phyloP scores from a whole-genome alignment of 2,113 vertebrate species.

The Bubo blakistoni region DNA sequence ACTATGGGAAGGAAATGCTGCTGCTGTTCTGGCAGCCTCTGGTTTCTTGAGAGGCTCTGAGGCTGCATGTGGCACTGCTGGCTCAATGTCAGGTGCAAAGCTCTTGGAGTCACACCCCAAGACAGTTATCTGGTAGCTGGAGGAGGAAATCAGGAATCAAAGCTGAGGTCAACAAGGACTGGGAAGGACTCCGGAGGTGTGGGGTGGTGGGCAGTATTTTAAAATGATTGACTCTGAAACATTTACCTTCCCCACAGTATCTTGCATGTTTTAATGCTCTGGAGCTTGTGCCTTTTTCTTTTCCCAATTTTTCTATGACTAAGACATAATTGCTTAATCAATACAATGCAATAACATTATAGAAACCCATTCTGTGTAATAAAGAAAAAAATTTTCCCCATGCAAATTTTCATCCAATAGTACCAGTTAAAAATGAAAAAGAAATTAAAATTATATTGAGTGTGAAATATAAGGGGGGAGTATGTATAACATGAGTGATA shows the following conservation, averaged over 20 bases:
- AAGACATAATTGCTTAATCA: neutral
- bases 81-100: neutral
- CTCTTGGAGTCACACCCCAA: rapidly evolving
- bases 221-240: neutral
- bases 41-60: rapidly evolving
- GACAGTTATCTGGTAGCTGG: neutral
- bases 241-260: neutral
- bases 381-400: neutral
- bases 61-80: neutral
- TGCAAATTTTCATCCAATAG: neutral
- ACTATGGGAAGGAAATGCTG: neutral
- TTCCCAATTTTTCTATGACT: neutral
- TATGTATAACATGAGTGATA: neutral
- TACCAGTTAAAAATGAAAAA: neutral
- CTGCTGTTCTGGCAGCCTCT: neutral
- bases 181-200: neutral
- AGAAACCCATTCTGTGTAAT: neutral
- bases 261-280: neutral
- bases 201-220: neutral
- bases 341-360: neutral
- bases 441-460: neutral
- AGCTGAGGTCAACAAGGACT: neutral
- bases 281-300: neutral
- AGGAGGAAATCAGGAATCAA: neutral
- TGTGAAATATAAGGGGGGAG: neutral